These are phyloP conservation scores for Neodiprion fabricii DNA, from an alignment of 1,140 invertebrate species.

Conservation along the genomic window DNA sequence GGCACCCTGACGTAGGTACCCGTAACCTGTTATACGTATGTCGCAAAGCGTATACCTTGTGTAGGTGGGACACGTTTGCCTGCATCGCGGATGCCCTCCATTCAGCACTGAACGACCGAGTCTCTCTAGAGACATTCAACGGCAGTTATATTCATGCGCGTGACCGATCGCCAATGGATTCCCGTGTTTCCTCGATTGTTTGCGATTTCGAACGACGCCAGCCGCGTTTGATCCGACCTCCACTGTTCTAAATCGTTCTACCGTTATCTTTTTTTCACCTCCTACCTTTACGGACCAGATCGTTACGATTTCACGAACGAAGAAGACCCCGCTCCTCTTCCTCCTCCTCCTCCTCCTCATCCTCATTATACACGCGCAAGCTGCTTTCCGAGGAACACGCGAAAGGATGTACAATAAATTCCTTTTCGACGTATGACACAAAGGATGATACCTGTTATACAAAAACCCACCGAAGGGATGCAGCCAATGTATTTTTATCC, in stretches of 20 bases:
- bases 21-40: not conserved
- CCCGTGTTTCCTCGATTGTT: slow-evolving; percentile 44
- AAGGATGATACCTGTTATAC: not conserved
- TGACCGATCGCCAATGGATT: slow-evolving; percentile 45
- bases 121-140: slow-evolving; percentile 20
- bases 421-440: not conserved
- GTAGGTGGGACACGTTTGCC: not conserved
- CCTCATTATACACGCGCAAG: not conserved
- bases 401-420: not conserved
- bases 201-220: slow-evolving; percentile 40
- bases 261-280: slow-evolving; percentile 31
- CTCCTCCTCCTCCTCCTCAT: not conserved
- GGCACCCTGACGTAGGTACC: not conserved
- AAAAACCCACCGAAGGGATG: not conserved
- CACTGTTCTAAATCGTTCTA: slow-evolving; percentile 45
- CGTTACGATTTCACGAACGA: slow-evolving; percentile 15
- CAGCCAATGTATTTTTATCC: not conserved
- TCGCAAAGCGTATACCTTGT: not conserved
- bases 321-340: too few species aligned
- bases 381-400: not conserved
- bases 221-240: slow-evolving; percentile 29
- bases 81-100: not conserved
- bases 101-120: slow-evolving; percentile 17
- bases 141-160: slow-evolving; percentile 53
- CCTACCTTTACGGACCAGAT: slow-evolving; percentile 41